These are phyloP conservation scores for Coryphaenoides rupestris DNA, from an alignment of 2,113 vertebrate genomes.

Conservation along the genomic window DNA sequence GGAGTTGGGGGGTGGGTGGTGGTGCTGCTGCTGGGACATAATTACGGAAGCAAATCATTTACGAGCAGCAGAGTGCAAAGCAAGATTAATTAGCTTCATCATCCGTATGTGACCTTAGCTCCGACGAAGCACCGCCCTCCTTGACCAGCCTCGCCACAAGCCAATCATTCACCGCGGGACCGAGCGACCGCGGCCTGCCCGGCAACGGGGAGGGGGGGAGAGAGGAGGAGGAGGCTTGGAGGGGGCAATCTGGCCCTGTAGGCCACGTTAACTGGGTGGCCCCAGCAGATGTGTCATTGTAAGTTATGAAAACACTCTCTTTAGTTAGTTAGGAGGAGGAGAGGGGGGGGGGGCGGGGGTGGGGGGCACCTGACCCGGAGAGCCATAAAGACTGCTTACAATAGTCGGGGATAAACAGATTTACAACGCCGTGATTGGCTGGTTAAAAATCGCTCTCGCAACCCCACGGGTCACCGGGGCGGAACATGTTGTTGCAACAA, in stretches of 20 bases:
- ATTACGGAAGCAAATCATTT: constrained; percentile 65
- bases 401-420: background rate
- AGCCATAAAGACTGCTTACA: background rate
- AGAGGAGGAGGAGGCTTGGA: constrained; percentile 20
- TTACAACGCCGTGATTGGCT: no score
- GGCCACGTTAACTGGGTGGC: constrained; percentile 13
- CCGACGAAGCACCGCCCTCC: constrained; percentile 40
- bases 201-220: constrained; percentile 40
- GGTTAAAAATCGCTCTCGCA: no score
- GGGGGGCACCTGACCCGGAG: constrained; percentile 17
- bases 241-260: background rate
- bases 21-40: constrained; percentile 28
- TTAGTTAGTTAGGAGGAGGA: constrained; percentile 11
- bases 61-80: constrained; percentile 53
- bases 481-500: no score
- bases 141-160: constrained; percentile 48
- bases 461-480: no score
- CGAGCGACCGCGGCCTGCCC: constrained; percentile 10
- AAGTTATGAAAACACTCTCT: constrained; percentile 31
- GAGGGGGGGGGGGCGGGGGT: background rate
- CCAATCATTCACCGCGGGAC: constrained; percentile 44
- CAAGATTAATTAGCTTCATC: constrained; percentile 65
- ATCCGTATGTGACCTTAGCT: constrained; percentile 58
- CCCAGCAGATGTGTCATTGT: constrained; percentile 28
- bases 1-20: background rate